Conservation (phyloP, 2,113 vertebrate genomes). For the Etheostoma spectabile region DNA sequence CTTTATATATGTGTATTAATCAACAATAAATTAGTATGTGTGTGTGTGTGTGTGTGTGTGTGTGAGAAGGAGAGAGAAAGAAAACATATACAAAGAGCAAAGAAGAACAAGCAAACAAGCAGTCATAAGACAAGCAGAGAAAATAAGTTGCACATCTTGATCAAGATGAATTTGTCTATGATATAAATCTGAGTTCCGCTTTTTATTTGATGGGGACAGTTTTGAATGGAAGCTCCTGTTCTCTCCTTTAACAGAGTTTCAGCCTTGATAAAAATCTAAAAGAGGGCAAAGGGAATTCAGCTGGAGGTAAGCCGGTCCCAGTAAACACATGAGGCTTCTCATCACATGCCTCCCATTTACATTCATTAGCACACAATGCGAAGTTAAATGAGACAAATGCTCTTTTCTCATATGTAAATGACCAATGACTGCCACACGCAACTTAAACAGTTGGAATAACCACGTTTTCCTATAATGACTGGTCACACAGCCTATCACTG, state of each 20-base stretch:
- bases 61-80: background rate
- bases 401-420: background rate
- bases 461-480: background rate
- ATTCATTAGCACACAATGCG: slow-evolving; percentile 45
- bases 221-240: slow-evolving; percentile 65
- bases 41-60: slow-evolving; percentile 9
- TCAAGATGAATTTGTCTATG: slow-evolving; percentile 40
- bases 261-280: slow-evolving; percentile 38
- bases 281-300: slow-evolving; percentile 36
- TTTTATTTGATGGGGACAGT: slow-evolving; percentile 16
- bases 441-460: no score
- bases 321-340: slow-evolving; percentile 40
- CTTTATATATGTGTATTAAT: background rate
- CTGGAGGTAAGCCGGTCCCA: slow-evolving; percentile 52
- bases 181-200: slow-evolving; percentile 44
- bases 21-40: background rate
- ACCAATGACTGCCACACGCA: background rate
- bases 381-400: background rate
- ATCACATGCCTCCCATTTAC: slow-evolving; percentile 60
- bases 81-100: background rate
- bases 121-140: slow-evolving; percentile 61
- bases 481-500: no score
- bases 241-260: slow-evolving; percentile 41
- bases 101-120: slow-evolving; percentile 21
- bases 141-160: slow-evolving; percentile 39